Evolutionary conservation across 2,888 invertebrate genomes (phyloP).

Genomic region (Tenodera sinensis): DNA sequence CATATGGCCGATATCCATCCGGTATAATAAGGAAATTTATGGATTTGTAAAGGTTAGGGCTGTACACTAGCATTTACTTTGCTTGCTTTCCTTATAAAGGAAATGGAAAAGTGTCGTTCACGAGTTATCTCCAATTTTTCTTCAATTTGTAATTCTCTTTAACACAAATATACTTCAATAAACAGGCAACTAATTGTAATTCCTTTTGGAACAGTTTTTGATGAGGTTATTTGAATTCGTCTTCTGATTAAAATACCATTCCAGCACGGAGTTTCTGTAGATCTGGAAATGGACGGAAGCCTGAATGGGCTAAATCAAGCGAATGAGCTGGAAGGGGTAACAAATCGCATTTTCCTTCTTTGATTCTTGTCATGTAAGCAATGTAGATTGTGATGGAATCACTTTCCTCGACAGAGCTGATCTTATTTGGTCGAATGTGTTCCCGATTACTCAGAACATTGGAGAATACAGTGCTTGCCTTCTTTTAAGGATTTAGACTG

Average conservation of each 20-base stretch:
- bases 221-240: neutral
- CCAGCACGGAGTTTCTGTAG: neutral
- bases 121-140: too few relatives aligned
- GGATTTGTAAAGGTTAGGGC: too few relatives aligned
- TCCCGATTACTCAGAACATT: too few relatives aligned
- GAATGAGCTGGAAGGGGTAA: neutral
- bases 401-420: neutral
- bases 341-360: neutral
- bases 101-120: too few relatives aligned
- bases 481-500: too few relatives aligned
- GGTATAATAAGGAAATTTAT: too few relatives aligned
- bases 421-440: neutral
- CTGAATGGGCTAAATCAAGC: neutral
- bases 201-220: neutral
- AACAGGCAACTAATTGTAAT: neutral
- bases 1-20: too few relatives aligned
- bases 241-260: neutral
- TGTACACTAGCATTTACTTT: too few relatives aligned
- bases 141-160: too few relatives aligned
- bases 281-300: neutral
- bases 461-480: too few relatives aligned
- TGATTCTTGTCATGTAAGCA: neutral
- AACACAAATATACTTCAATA: too few relatives aligned
- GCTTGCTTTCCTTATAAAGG: too few relatives aligned
- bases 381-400: neutral